phyloP scores from a whole-genome alignment of 2,113 vertebrate species.

The Rhynchopsitta pachyrhyncha region DNA sequence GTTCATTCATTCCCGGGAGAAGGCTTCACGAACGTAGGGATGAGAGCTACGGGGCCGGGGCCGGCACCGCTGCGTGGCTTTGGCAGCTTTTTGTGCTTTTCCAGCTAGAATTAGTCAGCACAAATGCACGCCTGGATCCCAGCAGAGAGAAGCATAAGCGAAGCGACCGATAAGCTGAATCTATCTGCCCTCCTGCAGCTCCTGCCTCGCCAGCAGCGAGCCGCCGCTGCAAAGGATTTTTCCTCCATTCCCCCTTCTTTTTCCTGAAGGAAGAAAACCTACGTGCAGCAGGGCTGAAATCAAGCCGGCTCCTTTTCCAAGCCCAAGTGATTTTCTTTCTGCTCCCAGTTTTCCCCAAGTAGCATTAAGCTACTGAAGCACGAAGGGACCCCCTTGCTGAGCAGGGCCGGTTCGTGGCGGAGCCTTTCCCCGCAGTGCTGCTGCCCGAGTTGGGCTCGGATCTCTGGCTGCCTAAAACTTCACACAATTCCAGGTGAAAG shows the following conservation, averaged over 20 bases:
- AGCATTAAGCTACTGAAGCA: neutral
- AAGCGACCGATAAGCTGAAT: neutral
- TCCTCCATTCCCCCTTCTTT: neutral
- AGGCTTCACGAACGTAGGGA: neutral
- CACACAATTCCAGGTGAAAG: neutral
- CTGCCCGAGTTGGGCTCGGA: neutral
- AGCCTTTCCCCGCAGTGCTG: neutral
- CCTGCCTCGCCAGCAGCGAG: neutral
- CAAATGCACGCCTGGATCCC: neutral
- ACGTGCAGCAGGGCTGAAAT: neutral
- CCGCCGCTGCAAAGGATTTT: neutral
- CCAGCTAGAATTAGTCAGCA: neutral
- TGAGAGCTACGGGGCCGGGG: neutral
- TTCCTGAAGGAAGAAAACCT: neutral
- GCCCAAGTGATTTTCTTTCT: neutral
- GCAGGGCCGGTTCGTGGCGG: neutral
- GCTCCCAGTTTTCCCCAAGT: neutral
- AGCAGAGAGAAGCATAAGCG: neutral
- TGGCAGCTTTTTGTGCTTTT: neutral
- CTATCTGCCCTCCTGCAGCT: neutral
- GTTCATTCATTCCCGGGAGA: conserved; percentile 59
- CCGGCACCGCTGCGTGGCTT: neutral
- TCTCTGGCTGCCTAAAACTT: neutral
- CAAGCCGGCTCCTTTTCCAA: neutral
- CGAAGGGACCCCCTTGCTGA: conserved; percentile 7